Evolutionary conservation across 2,888 invertebrate species (phyloP), one percentile per base, ranked within the genome.

Genomic region (Icerya purchasi): DNA sequence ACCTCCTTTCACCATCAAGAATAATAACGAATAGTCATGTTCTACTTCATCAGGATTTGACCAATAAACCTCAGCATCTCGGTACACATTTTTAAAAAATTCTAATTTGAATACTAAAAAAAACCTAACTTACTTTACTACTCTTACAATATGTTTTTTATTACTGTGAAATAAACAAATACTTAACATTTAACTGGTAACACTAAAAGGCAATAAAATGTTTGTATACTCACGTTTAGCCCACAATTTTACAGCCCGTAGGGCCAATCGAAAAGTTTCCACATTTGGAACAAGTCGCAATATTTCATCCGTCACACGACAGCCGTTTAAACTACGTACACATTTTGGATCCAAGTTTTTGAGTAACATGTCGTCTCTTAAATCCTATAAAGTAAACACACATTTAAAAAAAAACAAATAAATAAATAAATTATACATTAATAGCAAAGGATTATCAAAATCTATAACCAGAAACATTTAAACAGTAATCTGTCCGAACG

Each of bases 241-340:
- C 97, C 97, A 98, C 51, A 98, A 76, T 73, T 98, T 98, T 67
- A 98, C 93, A 51, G 94, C 86, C 63, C 97, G 76, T 60, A 98
- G 76, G 3, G 97, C 89, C 65, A 96, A 78, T 62, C 94, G 79
- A 73, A 97, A 98, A 74, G 86, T 87, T 70, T 93, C 87, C 66
- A 88, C 87, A 70, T 94, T 85, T 22, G 97, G 97, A 68, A 99
- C 97, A 57, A 96, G 77, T 54, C 90, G 82, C 50, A 99, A 75
- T 65, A 99, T 97, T 75, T 98, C 96, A 72, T 99, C 98, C 0
- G 98, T 98, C 0, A 98, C 98, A 61, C 98, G 81, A 70, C 96
- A 97, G 25, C 97, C 97, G 73, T 97, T 98, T 55, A 97, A 78
- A 68, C 94, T 96, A 53, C 97, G 78, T 1, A 98, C 96, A 73